phyloP scores from a whole-genome alignment of 2,113 vertebrate genomes.

The Nanger granti region DNA sequence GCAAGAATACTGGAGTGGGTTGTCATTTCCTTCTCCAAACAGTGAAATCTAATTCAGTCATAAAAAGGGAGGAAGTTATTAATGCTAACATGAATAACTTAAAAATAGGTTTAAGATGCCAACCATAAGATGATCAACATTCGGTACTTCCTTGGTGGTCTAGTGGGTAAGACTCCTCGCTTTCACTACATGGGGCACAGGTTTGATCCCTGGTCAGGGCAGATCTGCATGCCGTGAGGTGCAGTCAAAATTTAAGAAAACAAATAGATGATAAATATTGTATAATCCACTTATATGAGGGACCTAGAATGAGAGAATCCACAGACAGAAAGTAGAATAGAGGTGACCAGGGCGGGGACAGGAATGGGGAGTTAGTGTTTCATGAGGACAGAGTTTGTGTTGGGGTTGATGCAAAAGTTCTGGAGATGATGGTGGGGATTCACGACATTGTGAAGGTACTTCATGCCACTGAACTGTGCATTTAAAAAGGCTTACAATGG shows the following conservation, averaged over 20 bases:
- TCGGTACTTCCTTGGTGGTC: not conserved
- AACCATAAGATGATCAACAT: not conserved
- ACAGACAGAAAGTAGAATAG: not conserved
- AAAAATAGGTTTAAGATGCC: not conserved
- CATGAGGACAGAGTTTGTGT: not conserved
- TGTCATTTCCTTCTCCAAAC: not conserved
- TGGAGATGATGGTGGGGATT: not conserved
- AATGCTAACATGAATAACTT: not conserved
- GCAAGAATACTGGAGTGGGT: not conserved
- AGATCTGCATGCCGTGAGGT: not conserved
- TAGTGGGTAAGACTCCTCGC: not conserved
- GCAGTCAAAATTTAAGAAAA: not conserved
- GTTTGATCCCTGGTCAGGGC: not conserved
- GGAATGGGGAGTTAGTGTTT: not conserved
- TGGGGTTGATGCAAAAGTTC: not conserved
- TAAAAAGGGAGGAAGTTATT: not conserved
- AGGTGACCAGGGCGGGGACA: not conserved
- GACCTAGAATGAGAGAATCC: not conserved
- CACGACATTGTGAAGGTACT: not conserved
- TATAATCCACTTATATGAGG: not conserved
- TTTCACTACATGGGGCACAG: not conserved
- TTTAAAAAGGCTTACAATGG: not conserved
- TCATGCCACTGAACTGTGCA: not conserved
- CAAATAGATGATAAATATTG: not conserved
- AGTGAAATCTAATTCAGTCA: not conserved